phyloP scores from a whole-genome alignment of 2,797 vertebrate species.

The Bovichtus diacanthus region DNA sequence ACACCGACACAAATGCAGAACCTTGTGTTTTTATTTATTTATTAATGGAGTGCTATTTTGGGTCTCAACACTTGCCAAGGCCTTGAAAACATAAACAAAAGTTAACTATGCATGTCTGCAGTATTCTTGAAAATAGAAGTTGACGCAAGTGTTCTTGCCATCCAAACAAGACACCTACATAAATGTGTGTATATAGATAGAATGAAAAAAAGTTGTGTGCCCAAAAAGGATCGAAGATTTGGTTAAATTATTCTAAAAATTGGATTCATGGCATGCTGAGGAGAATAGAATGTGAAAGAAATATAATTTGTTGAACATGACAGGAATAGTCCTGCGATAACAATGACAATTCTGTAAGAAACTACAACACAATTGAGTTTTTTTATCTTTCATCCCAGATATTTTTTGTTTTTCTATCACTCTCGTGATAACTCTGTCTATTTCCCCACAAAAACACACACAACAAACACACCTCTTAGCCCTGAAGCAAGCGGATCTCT shows the following conservation, averaged over 20 bases:
- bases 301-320: not conserved
- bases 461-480: constrained; percentile 74
- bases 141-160: not conserved
- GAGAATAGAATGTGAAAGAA: constrained; percentile 17
- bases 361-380: not conserved
- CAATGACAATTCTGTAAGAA: not conserved
- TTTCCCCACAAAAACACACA: constrained; percentile 32
- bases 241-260: not conserved
- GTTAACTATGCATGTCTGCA: not conserved
- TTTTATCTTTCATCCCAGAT: too few species aligned
- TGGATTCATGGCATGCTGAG: not conserved
- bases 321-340: not conserved
- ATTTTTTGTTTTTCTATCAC: constrained; percentile 37
- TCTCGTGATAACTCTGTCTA: constrained; percentile 38
- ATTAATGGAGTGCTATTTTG: not conserved
- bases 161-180: not conserved
- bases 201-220: not conserved
- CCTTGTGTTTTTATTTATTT: not conserved
- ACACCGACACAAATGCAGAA: not conserved
- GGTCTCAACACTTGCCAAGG: not conserved
- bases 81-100: not conserved
- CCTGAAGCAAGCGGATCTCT: constrained; percentile 75
- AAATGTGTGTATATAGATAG: not conserved
- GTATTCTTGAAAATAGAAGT: too few species aligned
- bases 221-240: not conserved